Conservation (phyloP, 2,113 vertebrate species). For the Pseudopodoces humilis region DNA sequence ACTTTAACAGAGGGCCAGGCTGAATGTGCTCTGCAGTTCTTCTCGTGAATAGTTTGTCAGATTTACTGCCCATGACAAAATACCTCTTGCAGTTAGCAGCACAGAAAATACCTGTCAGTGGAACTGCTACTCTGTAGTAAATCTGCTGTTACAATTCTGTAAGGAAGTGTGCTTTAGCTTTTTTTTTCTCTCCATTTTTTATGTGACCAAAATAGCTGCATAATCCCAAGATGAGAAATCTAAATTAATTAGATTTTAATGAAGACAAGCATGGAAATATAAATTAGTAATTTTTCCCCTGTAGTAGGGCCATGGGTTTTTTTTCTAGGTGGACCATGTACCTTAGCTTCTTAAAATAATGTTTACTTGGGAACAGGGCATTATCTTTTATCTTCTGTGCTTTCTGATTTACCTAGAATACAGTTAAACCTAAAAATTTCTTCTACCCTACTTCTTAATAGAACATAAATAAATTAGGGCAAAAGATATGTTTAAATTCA, state of each 20-base stretch:
- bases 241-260: background rate
- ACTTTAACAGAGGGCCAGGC: background rate
- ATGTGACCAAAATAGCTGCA: background rate
- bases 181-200: background rate
- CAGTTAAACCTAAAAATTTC: background rate
- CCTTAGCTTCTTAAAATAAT: background rate
- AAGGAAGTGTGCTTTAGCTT: background rate
- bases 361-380: background rate
- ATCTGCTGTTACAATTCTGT: background rate
- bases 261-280: background rate
- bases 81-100: background rate
- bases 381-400: background rate
- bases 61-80: background rate
- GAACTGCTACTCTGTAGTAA: background rate
- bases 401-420: background rate
- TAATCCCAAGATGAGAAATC: background rate
- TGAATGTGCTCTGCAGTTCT: background rate
- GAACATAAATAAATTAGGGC: background rate
- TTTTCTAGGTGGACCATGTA: background rate
- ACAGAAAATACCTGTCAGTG: background rate
- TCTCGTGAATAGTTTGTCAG: background rate
- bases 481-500: background rate
- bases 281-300: background rate
- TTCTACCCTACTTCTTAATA: background rate
- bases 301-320: background rate